phyloP scores from a whole-genome alignment of 2,797 vertebrate species.

The Ceryle rudis region DNA sequence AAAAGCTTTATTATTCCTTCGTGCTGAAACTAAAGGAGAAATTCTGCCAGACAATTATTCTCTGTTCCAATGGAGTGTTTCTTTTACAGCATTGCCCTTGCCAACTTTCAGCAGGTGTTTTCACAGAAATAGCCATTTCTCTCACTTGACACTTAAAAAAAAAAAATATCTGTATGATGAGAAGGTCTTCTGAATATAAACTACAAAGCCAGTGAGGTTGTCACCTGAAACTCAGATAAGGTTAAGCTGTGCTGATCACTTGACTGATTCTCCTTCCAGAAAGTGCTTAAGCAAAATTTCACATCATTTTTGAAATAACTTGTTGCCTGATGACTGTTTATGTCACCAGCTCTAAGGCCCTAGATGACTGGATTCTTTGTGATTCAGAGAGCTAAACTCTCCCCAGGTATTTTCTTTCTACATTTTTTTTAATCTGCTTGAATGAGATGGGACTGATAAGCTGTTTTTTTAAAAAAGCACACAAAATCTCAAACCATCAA shows the following conservation, averaged over 20 bases:
- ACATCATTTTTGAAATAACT: slow-evolving; percentile 79
- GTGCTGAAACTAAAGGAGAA: slow-evolving; percentile 44
- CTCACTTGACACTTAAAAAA: slow-evolving; percentile 69
- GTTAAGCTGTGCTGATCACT: slow-evolving; percentile 79
- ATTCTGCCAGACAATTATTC: slow-evolving; percentile 73
- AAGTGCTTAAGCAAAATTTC: slow-evolving; percentile 79
- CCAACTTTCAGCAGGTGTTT: slow-evolving; percentile 67
- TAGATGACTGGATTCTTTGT: slow-evolving; percentile 77
- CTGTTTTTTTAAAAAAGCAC: not conserved
- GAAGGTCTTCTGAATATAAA: slow-evolving; percentile 68
- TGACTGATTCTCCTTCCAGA: slow-evolving; percentile 75
- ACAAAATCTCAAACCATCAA: slow-evolving; percentile 3
- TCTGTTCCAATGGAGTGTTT: slow-evolving; percentile 77
- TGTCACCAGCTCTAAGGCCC: slow-evolving; percentile 75
- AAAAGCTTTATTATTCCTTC: slow-evolving; percentile 48
- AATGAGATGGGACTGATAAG: slow-evolving; percentile 43
- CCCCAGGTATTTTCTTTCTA: slow-evolving; percentile 69
- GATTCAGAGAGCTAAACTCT: slow-evolving; percentile 58
- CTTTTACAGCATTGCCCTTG: slow-evolving; percentile 77
- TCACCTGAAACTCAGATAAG: slow-evolving; percentile 83
- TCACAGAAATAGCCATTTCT: slow-evolving; percentile 60
- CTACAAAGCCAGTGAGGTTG: slow-evolving; percentile 80
- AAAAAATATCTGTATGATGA: slow-evolving; percentile 75
- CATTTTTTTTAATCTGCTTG: slow-evolving; percentile 63
- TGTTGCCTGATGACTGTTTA: slow-evolving; percentile 72